Percentiles rank a stretch among this genome's conserved stretches.
These are phyloP conservation scores for Dicentrarchus labrax DNA, from an alignment of 2,113 vertebrate genomes.

Conservation along the genomic window DNA sequence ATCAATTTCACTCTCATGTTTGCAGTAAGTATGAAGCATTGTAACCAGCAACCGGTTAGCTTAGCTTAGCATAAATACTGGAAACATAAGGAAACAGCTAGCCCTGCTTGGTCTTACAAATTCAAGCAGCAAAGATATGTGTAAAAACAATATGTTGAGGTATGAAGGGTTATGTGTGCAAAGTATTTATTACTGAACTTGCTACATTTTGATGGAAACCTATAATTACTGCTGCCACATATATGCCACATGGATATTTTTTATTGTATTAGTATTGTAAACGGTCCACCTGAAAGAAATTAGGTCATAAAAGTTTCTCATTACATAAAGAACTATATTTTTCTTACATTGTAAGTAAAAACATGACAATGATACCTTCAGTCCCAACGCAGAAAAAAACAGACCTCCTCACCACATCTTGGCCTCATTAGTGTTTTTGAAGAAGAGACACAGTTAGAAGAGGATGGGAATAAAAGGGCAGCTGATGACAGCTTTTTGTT, in stretches of 20 bases:
- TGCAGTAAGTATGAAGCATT: not conserved
- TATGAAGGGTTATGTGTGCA: too few species aligned
- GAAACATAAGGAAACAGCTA: not conserved
- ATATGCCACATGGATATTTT: not conserved
- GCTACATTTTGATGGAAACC: too few species aligned
- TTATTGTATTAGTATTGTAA: too few species aligned
- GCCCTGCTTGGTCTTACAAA: not conserved
- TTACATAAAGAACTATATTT: not conserved
- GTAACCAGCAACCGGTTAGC: not conserved
- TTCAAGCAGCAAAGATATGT: not conserved
- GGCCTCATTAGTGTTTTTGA: conserved; percentile 6
- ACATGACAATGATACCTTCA: not conserved
- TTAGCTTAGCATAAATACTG: not conserved
- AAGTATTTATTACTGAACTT: too few species aligned
- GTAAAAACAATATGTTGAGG: too few species aligned
- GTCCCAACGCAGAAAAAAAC: not conserved
- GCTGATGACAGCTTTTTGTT: conserved; percentile 12
- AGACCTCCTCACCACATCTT: conserved; percentile 16
- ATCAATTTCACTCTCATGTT: not conserved
- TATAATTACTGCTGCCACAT: not conserved
- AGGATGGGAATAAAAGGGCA: not conserved
- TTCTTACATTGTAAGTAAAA: not conserved
- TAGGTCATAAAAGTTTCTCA: not conserved
- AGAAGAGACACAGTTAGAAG: conserved; percentile 1
- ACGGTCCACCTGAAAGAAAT: not conserved